Evolutionary conservation across 2,888 invertebrate genomes (phyloP), one percentile per base, ranked within the genome.

Genomic region (Idaea biselata): DNA sequence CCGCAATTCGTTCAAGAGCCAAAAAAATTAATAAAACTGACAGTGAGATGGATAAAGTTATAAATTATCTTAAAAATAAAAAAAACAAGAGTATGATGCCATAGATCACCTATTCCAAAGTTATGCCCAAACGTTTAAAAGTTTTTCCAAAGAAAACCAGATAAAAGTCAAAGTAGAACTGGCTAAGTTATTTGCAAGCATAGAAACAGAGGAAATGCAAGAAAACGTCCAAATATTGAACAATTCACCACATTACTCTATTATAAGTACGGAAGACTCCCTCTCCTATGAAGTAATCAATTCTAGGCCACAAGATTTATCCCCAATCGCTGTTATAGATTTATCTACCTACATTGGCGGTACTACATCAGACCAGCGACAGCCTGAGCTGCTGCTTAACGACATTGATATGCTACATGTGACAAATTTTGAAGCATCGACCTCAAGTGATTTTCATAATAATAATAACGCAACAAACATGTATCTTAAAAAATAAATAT

Each of bases 111-210:
- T 63, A 33, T 60, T 62, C 55, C 58, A 58, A 62, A 65, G 66
- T 60, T 67, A 67, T 63, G 64, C 62, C 18, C 61, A 63, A 60
- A 63, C 63, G 58, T 60, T 53, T 56, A 63, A 55, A 61, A 58
- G 44, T 53, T 61, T 61, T 61, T 60, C 63, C 16, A 60, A 60
- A 63, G 5, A 63, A 1, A 63, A 63, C 1, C 63, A 60, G 18
- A 58, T 63, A 58, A 60, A 18, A 54, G 55, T 31, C 32, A 63
- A 63, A 58, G 18, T 63, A 54, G 63, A 63, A 60, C 58, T 63
- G 11, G 63, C 63, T 17, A 60, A 63, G 54, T 31, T 63, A 55
- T 63, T 63, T 55, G 63, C 63, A 58, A 60, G 55, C 58, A 58
- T 60, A 58, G 63, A 63, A 54, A 31, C 60, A 54, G 58, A 63